Evolutionary conservation across 2,113 vertebrate genomes (phyloP).

Genomic region (Psephotus haematonotus): DNA sequence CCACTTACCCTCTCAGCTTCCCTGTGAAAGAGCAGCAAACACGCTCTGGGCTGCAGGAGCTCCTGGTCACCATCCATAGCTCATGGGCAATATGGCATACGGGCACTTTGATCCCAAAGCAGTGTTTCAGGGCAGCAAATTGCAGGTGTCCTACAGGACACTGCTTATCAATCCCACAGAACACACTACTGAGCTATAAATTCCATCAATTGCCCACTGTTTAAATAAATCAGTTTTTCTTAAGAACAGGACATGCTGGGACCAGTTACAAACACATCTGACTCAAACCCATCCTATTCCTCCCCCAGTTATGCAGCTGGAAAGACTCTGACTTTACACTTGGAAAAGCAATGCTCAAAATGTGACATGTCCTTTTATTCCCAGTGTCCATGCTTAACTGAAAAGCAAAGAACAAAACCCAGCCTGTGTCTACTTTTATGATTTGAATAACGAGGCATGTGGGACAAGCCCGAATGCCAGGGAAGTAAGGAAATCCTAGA

Average conservation of each 20-base stretch:
- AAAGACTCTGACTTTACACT: neutral
- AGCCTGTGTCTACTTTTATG: neutral
- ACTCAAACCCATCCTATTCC: neutral
- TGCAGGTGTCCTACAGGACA: neutral
- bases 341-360: neutral
- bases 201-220: neutral
- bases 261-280: neutral
- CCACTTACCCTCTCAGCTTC: neutral
- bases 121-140: neutral
- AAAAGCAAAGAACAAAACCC: neutral
- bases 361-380: neutral
- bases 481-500: neutral
- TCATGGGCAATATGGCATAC: neutral
- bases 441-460: neutral
- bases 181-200: neutral
- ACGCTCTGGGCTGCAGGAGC: neutral
- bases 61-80: neutral
- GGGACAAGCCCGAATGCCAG: neutral
- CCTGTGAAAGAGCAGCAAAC: neutral
- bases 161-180: neutral
- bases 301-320: neutral
- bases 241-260: neutral
- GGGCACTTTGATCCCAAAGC: neutral
- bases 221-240: slow-evolving; percentile 11
- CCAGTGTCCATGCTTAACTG: neutral